Conservation (phyloP, 2,888 invertebrate species). For the Oscheius sp. region DNA sequence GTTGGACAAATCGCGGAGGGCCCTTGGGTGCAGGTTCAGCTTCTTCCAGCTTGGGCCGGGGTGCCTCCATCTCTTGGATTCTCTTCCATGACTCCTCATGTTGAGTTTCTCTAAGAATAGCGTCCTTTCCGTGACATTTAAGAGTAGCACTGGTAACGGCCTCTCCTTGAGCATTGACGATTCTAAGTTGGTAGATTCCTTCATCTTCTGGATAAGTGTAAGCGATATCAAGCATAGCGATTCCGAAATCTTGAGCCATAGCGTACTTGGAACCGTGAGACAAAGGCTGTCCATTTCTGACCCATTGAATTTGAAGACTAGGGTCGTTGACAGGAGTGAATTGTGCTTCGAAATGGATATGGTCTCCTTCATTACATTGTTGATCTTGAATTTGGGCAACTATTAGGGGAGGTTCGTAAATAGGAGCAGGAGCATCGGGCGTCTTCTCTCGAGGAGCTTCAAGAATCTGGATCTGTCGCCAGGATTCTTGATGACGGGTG, state of each 20-base stretch:
- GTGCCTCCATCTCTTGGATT: constrained; percentile 74
- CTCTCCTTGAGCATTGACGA: constrained; percentile 88
- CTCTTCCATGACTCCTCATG: constrained; percentile 91
- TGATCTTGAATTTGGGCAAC: constrained; percentile 88
- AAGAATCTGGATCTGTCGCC: constrained; percentile 86
- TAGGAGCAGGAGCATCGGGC: constrained; percentile 57
- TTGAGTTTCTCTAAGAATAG: constrained; percentile 56
- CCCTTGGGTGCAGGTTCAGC: constrained; percentile 58
- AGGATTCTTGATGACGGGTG: constrained; percentile 89
- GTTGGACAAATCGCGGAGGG: constrained; percentile 48
- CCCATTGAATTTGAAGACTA: constrained; percentile 79
- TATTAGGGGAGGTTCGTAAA: constrained; percentile 74
- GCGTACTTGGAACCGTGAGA: constrained; percentile 72
- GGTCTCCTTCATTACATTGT: constrained; percentile 79
- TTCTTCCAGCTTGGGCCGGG: constrained; percentile 51
- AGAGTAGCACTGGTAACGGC: constrained; percentile 93
- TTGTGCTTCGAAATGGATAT: constrained; percentile 91
- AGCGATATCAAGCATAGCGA: constrained; percentile 86
- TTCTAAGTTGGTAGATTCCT: constrained; percentile 93
- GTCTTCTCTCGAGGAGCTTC: constrained; percentile 71
- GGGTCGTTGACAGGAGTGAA: constrained; percentile 91
- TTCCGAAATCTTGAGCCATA: constrained; percentile 95
- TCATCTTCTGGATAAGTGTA: constrained; percentile 86
- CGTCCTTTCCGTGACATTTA: constrained; percentile 59
- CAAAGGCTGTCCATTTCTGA: constrained; percentile 69